Evolutionary conservation across 2,888 invertebrate genomes (phyloP).

Genomic region (Pharmacophagus antenor): DNA sequence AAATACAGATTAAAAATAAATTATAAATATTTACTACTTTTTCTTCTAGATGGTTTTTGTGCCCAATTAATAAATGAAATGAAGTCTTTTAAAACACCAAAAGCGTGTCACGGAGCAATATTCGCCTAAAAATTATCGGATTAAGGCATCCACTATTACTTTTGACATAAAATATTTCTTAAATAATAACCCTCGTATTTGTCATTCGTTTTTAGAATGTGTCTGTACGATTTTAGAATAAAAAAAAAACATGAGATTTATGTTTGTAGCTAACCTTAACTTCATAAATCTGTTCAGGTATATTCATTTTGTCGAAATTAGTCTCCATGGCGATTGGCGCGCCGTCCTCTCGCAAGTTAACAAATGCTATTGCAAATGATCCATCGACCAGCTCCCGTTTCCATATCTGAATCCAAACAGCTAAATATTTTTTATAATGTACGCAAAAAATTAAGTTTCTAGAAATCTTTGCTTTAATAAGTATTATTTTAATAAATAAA

Average conservation of each 20-base stretch:
- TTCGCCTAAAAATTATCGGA: no score
- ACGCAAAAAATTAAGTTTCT: no score
- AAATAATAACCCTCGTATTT: background rate
- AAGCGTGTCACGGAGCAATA: no score
- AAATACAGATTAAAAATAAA: no score
- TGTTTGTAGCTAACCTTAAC: slow-evolving; percentile 47
- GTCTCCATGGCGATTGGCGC: slow-evolving; percentile 50
- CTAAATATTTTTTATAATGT: background rate
- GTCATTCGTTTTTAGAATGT: no score
- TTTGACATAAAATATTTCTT: background rate
- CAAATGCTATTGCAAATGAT: slow-evolving; percentile 81
- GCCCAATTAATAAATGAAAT: no score
- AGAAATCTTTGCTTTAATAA: no score
- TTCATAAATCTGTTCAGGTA: slow-evolving; percentile 46
- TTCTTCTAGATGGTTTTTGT: no score
- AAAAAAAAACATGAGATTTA: background rate
- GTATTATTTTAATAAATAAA: no score
- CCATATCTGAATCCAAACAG: slow-evolving; percentile 72
- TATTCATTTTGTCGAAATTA: slow-evolving; percentile 46
- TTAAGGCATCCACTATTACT: background rate
- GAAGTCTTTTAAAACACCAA: no score
- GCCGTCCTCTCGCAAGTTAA: slow-evolving; percentile 65
- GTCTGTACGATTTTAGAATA: background rate
- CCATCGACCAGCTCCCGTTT: slow-evolving; percentile 71
- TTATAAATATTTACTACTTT: no score